phyloP scores from a whole-genome alignment of 2,888 invertebrate species.

The Argynnis bischoffii region DNA sequence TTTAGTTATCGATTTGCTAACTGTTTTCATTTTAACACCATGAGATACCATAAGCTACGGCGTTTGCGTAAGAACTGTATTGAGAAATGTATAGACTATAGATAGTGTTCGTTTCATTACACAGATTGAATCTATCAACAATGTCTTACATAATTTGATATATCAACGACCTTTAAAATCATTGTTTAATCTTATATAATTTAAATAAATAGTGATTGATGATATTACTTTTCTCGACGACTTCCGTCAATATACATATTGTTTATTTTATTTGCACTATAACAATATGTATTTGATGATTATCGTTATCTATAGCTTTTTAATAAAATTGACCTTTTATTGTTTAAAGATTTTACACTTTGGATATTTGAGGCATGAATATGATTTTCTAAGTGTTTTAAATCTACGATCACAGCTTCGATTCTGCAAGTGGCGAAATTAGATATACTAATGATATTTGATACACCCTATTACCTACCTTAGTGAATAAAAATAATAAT shows the following conservation, averaged over 20 bases:
- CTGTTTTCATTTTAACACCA: background rate
- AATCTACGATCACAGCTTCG: too few relatives aligned
- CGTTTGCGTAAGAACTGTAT: slow-evolving; percentile 19
- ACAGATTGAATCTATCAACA: slow-evolving; percentile 5
- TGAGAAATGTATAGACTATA: slow-evolving; percentile 28
- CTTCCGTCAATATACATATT: slow-evolving; percentile 5
- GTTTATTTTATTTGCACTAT: slow-evolving; percentile 4
- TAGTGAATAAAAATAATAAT: too few relatives aligned
- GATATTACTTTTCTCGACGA: background rate
- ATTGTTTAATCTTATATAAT: slow-evolving; percentile 1
- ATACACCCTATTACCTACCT: too few relatives aligned
- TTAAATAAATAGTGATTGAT: slow-evolving; percentile 13
- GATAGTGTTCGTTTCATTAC: slow-evolving; percentile 24
- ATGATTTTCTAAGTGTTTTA: too few relatives aligned
- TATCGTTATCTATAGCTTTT: background rate
- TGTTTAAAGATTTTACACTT: too few relatives aligned
- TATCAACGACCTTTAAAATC: slow-evolving; percentile 19
- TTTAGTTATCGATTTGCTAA: slow-evolving; percentile 17
- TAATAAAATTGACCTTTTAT: too few relatives aligned
- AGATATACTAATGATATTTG: too few relatives aligned
- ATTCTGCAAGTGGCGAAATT: too few relatives aligned
- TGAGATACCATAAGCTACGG: slow-evolving; percentile 17
- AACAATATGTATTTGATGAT: background rate
- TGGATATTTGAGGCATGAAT: too few relatives aligned
- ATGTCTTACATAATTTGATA: slow-evolving; percentile 22